Evolutionary conservation across 1,140 invertebrate species (phyloP), one percentile per base, ranked within the genome.

Genomic region (Tetramorium alpestre): DNA sequence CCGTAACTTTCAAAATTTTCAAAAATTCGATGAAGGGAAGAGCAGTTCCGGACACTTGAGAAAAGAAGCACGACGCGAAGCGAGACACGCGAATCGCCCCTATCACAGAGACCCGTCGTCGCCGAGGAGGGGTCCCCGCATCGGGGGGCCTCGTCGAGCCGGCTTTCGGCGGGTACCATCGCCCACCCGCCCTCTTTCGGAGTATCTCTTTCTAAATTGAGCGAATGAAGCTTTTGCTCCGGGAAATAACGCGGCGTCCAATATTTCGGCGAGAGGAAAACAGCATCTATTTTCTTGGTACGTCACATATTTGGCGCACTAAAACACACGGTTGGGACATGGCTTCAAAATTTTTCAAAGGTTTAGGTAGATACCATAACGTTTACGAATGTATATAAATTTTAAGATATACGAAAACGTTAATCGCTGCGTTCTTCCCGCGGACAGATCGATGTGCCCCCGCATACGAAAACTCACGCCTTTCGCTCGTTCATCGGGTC

Each of bases 121-220:
- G 67, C 49, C n/a, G 18, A n/a, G 38, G 49, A 58, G 25, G 28
- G 6, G 28, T 16, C 41, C 8, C 5, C 11, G 7, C 10, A 4
- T 0, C 33, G 0, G 1, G 5, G n/a, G 4, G 44, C 18, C n/a
- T 58, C 41, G 51, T 77, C 58, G 62, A 67, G 11, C 13, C 81
- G 80, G 60, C 33, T n/a, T 60, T 60, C 64, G 58, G 85, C 64
- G 73, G 51, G n/a, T 33, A 73, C 18, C 54, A 75, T 77, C 78
- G 69, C 88, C 80, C 72, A 56, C 67, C 88, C 67, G 78, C 78
- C 75, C 67, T 77, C 87, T 90, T 90, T 90, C 38, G 86, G 70
- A 88, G 65, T 86, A 90, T 90, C 89, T 88, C 88, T 89, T 89
- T 89, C 10, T 81, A 60, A 88, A 88, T 84, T 75, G 54, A 73